Conservation (phyloP, 2,888 invertebrate genomes). For the Tubulanus polymorphus region DNA sequence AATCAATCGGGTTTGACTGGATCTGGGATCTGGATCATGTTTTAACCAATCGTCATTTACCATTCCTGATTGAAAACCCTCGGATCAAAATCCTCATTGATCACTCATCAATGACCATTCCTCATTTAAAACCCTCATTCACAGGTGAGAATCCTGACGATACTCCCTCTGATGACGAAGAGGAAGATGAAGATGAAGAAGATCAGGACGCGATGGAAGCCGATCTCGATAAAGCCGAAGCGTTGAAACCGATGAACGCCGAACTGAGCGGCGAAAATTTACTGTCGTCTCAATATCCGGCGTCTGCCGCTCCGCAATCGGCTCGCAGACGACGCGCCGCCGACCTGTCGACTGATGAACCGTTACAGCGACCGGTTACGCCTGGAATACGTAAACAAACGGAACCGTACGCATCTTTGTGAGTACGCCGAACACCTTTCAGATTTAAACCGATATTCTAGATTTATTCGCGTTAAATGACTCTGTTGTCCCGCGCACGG, state of each 20-base stretch:
- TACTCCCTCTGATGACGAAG: constrained; percentile 50
- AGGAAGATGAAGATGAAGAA: constrained; percentile 53
- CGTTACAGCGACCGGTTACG: constrained; percentile 44
- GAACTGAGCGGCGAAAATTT: constrained; percentile 50
- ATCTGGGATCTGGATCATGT: no score
- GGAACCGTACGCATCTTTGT: no score
- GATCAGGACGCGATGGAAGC: constrained; percentile 56
- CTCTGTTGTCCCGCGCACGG: no score
- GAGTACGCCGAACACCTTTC: no score
- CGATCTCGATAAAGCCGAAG: constrained; percentile 57
- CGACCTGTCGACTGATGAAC: constrained; percentile 27
- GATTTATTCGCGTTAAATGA: no score
- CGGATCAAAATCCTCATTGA: no score
- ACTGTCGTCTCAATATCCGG: constrained; percentile 32
- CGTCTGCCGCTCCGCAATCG: constrained; percentile 4
- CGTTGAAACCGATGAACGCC: constrained; percentile 39
- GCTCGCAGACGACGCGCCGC: background rate
- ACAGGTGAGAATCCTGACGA: constrained; percentile 45
- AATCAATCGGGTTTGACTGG: no score
- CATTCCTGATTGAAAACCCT: no score
- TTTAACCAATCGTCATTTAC: no score
- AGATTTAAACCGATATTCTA: no score
- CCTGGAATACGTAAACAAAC: no score
- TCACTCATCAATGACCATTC: no score
- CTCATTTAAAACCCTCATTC: constrained; percentile 7